Evolutionary conservation across 2,797 vertebrate genomes (phyloP).

Genomic region (Capromys pilorides): DNA sequence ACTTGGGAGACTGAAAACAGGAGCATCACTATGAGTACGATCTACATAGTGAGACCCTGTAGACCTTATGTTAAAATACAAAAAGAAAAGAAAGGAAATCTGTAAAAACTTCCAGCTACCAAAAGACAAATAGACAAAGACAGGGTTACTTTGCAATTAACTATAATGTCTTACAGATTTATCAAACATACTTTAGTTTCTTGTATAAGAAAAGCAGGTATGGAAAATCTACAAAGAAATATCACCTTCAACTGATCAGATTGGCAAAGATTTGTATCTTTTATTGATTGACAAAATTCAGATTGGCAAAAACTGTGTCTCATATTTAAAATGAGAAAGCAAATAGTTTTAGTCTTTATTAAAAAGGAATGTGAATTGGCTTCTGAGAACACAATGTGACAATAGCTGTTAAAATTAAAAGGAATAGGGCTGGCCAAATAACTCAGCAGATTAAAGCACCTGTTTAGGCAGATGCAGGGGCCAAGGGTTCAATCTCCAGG

Average conservation of each 20-base stretch:
- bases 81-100: too few relatives aligned
- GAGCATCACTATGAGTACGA: too few relatives aligned
- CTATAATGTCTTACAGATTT: slow-evolving; percentile 25
- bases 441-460: too few relatives aligned
- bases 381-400: slow-evolving; percentile 6
- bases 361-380: neutral
- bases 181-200: neutral
- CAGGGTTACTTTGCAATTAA: neutral
- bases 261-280: neutral
- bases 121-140: slow-evolving; percentile 8
- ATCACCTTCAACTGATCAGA: neutral
- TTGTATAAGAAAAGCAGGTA: slow-evolving; percentile 39
- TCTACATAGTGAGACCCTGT: too few relatives aligned
- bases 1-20: too few relatives aligned
- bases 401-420: slow-evolving; percentile 55
- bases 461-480: too few relatives aligned
- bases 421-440: neutral
- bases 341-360: neutral
- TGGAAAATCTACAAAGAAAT: slow-evolving; percentile 38
- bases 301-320: neutral
- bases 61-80: too few relatives aligned
- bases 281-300: too few relatives aligned
- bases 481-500: too few relatives aligned
- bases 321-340: slow-evolving; percentile 5
- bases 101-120: slow-evolving; percentile 30